Base-by-base conservation (phyloP, 2,113 vertebrate species). In the Tenebrosternarchus preto region DNA sequence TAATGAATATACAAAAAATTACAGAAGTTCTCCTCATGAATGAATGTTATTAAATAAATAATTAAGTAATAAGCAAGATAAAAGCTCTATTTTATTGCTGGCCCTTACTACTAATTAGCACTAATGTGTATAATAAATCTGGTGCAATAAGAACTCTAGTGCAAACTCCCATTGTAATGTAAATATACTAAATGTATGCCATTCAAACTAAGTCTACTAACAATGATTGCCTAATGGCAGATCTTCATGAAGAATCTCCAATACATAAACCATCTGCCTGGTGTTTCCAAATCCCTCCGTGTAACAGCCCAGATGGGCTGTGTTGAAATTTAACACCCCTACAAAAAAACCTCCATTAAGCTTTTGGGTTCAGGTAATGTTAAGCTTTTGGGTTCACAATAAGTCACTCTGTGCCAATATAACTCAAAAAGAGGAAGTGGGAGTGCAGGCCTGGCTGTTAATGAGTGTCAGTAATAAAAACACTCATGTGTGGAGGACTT, bases 391-490 rank as follows among this genome's bases (percentile, higher is more conserved):
- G 89, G 85, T 86, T 75, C 80, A 17, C 74, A 85, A 86, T 86
- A 84, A 88, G 84, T 84, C 27, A 66, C 67, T 84, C 81, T 69
- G 39, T 73, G 84, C 87, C 82, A 84, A 81, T 74, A n/a, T 80
- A 84, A 85, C 77, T 84, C 36, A 55, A 77, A 19, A 60, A 77
- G 78, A 88, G 92, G 92, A 93, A 92, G 87, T 43, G 15, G 31
- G 39, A 33, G n/a, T 66, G 36, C 64, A 73, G 25, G 59, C 76
- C 59, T 15, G 25, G 7, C 63, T 85, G 92, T 93, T 92, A 93
- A 92, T 93, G 82, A 92, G 83, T 93, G 87, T 76, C 89, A 87
- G 83, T 89, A 91, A 83, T 90, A 85, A 77, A 91, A 92, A 90
- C 89, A 92, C 31, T 31, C 36, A 33, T 80, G 64, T 88, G 86